phyloP scores from a whole-genome alignment of 2,113 vertebrate species.

The Pristiophorus japonicus region DNA sequence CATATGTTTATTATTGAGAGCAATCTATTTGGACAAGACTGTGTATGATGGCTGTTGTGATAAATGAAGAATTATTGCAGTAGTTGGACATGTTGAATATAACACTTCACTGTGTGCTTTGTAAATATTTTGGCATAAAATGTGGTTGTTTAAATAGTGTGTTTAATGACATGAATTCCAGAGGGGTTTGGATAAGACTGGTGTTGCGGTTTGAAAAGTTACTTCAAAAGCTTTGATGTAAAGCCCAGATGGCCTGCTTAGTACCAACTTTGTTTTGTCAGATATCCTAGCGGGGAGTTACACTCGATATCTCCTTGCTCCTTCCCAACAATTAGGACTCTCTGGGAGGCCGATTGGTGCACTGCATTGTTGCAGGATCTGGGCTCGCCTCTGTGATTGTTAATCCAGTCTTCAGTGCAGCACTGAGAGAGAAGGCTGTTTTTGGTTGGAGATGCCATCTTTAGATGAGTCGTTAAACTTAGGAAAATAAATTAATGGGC shows the following conservation, averaged over 20 bases:
- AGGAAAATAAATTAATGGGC: background rate
- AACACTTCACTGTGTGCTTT: background rate
- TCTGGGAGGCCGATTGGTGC: background rate
- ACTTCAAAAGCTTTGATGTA: conserved; percentile 3
- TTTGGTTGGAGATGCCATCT: background rate
- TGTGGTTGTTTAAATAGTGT: conserved; percentile 35
- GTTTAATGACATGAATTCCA: conserved; percentile 27
- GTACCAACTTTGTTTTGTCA: background rate
- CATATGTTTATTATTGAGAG: background rate
- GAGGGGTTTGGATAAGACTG: background rate
- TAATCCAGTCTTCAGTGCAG: background rate
- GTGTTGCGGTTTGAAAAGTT: background rate
- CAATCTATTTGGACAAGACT: background rate
- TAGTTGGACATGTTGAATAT: conserved; percentile 18
- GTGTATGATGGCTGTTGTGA: background rate
- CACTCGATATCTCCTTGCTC: background rate
- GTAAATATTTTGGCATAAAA: conserved; percentile 25
- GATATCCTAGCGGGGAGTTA: background rate
- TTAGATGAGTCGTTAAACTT: background rate
- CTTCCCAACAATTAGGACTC: background rate
- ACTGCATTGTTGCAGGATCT: background rate
- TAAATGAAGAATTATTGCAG: background rate
- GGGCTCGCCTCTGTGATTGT: background rate
- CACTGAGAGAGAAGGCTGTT: too few relatives aligned
- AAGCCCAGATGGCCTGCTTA: conserved; percentile 15